Percentiles rank a stretch among this genome's conserved stretches.
phyloP scores from a whole-genome alignment of 2,113 vertebrate species.

The Symphodus melops region DNA sequence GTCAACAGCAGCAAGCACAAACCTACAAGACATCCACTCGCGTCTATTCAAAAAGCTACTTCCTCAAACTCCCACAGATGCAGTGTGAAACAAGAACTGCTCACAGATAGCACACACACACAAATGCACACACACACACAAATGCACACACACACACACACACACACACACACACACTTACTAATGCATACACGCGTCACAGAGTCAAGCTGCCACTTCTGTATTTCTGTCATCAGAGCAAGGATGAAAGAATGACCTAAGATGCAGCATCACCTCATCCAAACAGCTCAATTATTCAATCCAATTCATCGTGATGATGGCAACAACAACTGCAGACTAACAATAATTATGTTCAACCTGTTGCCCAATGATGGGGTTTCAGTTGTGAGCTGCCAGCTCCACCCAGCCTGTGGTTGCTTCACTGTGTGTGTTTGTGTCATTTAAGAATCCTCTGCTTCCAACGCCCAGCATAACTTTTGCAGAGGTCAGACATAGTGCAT shows the following conservation, averaged over 20 bases:
- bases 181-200: conserved; percentile 11
- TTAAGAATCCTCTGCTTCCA: conserved; percentile 27
- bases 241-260: conserved; percentile 12
- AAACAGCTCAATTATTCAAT: conserved; percentile 21
- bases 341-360: conserved; percentile 52
- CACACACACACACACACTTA: conserved; percentile 16
- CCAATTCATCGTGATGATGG: conserved; percentile 12
- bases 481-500: conserved; percentile 29
- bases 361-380: conserved; percentile 67
- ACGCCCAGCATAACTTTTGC: conserved; percentile 57
- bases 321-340: conserved; percentile 1
- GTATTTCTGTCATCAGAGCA: conserved; percentile 37
- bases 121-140: conserved; percentile 23
- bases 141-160: conserved; percentile 22
- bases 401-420: conserved; percentile 75
- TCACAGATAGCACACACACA: conserved; percentile 22
- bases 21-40: conserved; percentile 54
- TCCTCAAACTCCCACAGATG: conserved; percentile 75
- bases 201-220: conserved; percentile 51
- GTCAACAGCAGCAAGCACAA: conserved; percentile 26
- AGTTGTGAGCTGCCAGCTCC: conserved; percentile 50
- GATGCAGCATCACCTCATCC: background rate
- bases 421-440: conserved; percentile 38
- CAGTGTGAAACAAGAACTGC: conserved; percentile 74
- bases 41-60: conserved; percentile 63